Percentiles rank a stretch among this genome's conserved stretches.
These are phyloP conservation scores for Dione juno DNA, from an alignment of 2,888 invertebrate genomes.

Conservation along the genomic window DNA sequence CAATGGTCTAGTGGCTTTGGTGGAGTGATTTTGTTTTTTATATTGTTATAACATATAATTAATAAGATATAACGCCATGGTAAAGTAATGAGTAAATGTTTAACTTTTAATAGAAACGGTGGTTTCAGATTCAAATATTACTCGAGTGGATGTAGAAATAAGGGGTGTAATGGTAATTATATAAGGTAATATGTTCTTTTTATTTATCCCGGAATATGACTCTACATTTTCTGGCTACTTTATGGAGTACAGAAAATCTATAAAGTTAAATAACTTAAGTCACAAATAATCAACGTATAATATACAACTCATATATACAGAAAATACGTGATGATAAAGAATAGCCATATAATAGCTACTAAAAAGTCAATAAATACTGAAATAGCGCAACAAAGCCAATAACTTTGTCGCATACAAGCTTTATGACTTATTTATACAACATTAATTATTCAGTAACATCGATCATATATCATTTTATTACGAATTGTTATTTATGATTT, in stretches of 20 bases:
- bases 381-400: not conserved
- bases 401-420: not conserved
- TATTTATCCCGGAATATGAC: no score
- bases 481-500: not conserved
- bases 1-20: not conserved
- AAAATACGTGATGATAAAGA: not conserved
- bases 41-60: not conserved
- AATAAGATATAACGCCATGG: not conserved
- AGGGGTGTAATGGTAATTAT: no score
- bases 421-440: constrained; percentile 6
- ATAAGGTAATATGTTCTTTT: no score
- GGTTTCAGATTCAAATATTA: not conserved
- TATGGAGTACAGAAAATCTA: no score
- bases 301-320: no score
- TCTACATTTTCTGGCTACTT: no score
- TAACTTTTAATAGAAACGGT: not conserved
- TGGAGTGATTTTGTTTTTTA: not conserved
- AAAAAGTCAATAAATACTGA: not conserved
- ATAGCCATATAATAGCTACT: not conserved
- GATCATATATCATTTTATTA: constrained; percentile 12
- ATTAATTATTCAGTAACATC: not conserved
- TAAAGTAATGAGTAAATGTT: not conserved
- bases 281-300: no score
- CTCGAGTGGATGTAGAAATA: no score
- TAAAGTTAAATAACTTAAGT: no score